A percentile compares a stretch with the other conserved stretches of the same genome.
Conservation (phyloP, 2,888 invertebrate species). For the Drosophila infuscata region DNA sequence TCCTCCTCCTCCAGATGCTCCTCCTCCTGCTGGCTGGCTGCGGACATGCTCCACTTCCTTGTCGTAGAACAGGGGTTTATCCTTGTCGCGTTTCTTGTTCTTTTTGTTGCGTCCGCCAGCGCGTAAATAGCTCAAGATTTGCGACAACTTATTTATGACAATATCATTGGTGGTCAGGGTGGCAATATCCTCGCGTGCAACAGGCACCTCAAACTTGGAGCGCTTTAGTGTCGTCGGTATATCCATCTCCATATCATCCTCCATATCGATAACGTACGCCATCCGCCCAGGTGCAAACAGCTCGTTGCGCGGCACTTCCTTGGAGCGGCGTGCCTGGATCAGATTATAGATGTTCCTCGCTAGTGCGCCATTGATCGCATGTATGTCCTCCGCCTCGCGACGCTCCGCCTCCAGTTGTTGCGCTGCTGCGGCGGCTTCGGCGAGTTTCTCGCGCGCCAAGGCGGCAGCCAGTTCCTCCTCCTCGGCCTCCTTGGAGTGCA, state of each 20-base stretch:
- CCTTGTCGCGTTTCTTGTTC: conserved; percentile 88
- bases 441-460: conserved; percentile 73
- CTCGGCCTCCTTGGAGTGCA: conserved; percentile 89
- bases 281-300: conserved; percentile 97
- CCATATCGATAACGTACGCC: conserved; percentile 99
- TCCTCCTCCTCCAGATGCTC: conserved; percentile 2
- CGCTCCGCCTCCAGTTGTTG: conserved; percentile 84
- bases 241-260: conserved; percentile 94
- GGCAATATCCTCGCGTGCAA: conserved; percentile 87
- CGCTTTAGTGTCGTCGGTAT: conserved; percentile 98
- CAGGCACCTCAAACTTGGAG: conserved; percentile 95
- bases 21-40: conserved; percentile 30
- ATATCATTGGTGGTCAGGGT: conserved; percentile 92
- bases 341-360: conserved; percentile 89
- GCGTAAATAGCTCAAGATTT: conserved; percentile 97
- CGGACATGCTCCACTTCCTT: conserved; percentile 76
- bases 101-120: conserved; percentile 93
- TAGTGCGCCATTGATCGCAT: conserved; percentile 88
- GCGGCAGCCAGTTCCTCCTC: conserved; percentile 93
- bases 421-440: conserved; percentile 84
- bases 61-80: conserved; percentile 84
- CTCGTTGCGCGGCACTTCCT: conserved; percentile 93
- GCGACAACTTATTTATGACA: conserved; percentile 98
- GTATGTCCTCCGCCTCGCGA: conserved; percentile 90
- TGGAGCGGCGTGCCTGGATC: conserved; percentile 87